Base-by-base conservation (phyloP, 2,113 vertebrate species). In the Taxidea taxus region DNA sequence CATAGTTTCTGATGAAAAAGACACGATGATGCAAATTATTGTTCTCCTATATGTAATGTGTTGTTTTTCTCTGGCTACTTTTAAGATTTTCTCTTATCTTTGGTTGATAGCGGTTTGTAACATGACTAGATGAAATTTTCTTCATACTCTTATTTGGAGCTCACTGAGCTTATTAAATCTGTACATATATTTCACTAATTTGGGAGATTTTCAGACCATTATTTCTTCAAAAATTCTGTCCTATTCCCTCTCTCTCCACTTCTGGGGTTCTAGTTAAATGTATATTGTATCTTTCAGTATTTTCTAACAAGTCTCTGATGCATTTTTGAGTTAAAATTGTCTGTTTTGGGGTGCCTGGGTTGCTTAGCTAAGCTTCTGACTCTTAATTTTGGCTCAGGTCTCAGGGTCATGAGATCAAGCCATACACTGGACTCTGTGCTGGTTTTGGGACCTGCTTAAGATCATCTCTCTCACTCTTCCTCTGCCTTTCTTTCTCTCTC, bases 31-130 rank as follows among this genome's bases (percentile, higher is more conserved):
- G 49, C 9, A 70, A 72, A 84, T 39, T 47, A 29, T 21, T 83
- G 21, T 60, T 89, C 14, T 27, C 13, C 20, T 87, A 11, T 42
- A 92, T 31, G 8, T 27, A 93, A 66, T 14, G 7, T 27, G 10
- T 21, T 62, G 3, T 42, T 87, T 85, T 91, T 74, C 44, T 87
- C 72, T 83, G 56, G 29, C 21, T 85, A 7, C 11, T 85, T 91
- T 74, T 27, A 96, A 77, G 58, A 89, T 42, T 78, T 93, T 58
- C 68, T 91, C 44, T 84, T 72, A 64, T 47, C 16, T 93, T 95
- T 80, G 42, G 27, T 80, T 90, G 68, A 87, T 1, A 84, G 58
- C 23, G 15, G 6, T 75, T 56, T 84, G 49, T 51, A 42, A 95
- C 2, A 89, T 39, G 27, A 89, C 13, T 7, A 54, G 8, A 8